Evolutionary conservation across 2,113 vertebrate genomes (phyloP).

Genomic region (Myanophis thanlyinensis): DNA sequence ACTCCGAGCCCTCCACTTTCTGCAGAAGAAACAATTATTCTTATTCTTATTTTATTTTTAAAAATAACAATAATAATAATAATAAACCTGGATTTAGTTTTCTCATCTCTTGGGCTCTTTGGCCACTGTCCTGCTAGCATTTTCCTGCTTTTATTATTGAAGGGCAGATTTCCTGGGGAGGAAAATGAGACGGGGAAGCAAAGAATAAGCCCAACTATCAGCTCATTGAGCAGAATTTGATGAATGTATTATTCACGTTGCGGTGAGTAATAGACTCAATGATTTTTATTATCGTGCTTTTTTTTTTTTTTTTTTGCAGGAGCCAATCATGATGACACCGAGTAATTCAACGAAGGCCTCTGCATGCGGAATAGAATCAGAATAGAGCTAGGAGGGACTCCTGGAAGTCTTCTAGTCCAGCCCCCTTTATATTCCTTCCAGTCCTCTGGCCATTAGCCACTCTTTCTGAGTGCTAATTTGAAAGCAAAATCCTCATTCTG

Average conservation of each 20-base stretch:
- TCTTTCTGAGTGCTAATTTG: too few relatives aligned
- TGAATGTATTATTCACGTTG: conserved; percentile 49
- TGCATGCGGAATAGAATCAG: conserved; percentile 6
- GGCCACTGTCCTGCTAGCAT: background rate
- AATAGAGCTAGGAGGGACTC: too few relatives aligned
- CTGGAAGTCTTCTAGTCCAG: too few relatives aligned
- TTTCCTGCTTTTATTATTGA: conserved; percentile 24
- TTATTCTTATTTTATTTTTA: too few relatives aligned
- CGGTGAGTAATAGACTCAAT: conserved; percentile 51
- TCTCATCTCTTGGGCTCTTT: background rate
- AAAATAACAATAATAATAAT: background rate
- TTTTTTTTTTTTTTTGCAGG: background rate
- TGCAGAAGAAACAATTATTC: background rate
- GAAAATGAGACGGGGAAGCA: conserved; percentile 61
- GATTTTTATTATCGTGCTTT: conserved; percentile 14
- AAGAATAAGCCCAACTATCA: conserved; percentile 53
- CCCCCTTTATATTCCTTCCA: too few relatives aligned
- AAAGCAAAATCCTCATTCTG: too few relatives aligned
- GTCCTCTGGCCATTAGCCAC: too few relatives aligned
- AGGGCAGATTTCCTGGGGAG: conserved; percentile 57
- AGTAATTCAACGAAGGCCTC: conserved; percentile 43
- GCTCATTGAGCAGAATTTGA: conserved; percentile 55
- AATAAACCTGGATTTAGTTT: background rate
- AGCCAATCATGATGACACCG: conserved; percentile 46
- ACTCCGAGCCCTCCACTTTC: background rate